A percentile compares a stretch with the other conserved stretches of the same genome.
phyloP scores from a whole-genome alignment of 2,888 invertebrate species.

The Papilio demoleus region DNA sequence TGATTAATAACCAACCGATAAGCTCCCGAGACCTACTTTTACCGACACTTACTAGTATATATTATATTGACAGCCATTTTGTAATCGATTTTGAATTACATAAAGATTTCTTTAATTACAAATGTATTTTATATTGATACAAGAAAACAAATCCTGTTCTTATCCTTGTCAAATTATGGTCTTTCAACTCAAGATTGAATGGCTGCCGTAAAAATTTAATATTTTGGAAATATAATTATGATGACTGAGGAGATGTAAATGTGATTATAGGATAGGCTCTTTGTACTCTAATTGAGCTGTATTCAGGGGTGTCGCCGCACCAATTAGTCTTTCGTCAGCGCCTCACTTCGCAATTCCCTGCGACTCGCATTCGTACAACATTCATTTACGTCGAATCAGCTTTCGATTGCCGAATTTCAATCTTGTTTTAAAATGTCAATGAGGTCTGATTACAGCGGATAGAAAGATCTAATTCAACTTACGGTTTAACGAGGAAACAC shows the following conservation, averaged over 20 bases:
- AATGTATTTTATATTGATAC: no score
- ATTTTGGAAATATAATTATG: conserved; percentile 36
- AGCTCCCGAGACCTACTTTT: conserved; percentile 62
- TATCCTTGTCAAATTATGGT: no score
- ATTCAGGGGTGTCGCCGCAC: conserved; percentile 52
- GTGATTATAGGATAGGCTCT: conserved; percentile 45
- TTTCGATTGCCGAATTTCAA: conserved; percentile 39
- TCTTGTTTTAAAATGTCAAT: conserved; percentile 43
- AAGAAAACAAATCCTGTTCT: no score
- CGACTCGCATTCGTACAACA: conserved; percentile 41
- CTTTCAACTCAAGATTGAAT: neutral
- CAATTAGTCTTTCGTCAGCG: conserved; percentile 61
- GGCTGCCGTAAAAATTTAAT: neutral
- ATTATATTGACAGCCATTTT: conserved; percentile 12
- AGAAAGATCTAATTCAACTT: conserved; percentile 3
- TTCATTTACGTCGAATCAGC: conserved; percentile 36
- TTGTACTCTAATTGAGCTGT: conserved; percentile 52
- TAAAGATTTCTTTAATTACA: no score
- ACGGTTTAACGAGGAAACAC: neutral
- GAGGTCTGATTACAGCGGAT: conserved; percentile 42
- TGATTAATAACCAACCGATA: conserved; percentile 70
- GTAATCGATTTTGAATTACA: conserved; percentile 10
- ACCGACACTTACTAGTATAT: conserved; percentile 46
- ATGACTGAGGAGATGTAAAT: conserved; percentile 39
- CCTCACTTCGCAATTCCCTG: conserved; percentile 50